These are phyloP conservation scores for Zaprionus inermis DNA, from an alignment of 1,140 invertebrate species.

Conservation along the genomic window DNA sequence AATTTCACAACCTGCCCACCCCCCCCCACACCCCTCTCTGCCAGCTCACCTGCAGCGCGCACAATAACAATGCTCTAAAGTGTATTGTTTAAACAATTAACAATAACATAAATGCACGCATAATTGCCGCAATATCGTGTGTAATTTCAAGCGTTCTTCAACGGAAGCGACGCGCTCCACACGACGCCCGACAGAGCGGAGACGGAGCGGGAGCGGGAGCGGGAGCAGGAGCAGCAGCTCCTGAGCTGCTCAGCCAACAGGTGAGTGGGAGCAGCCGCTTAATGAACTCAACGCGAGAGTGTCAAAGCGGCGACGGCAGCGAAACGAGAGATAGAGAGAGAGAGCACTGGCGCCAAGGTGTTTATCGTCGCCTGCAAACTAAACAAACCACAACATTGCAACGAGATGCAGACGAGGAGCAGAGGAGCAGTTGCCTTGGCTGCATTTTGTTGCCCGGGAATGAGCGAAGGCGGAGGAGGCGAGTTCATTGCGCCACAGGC, in stretches of 20 bases:
- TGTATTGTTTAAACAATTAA: slow-evolving; percentile 79
- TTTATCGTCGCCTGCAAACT: slow-evolving; percentile 77
- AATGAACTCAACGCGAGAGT: slow-evolving; percentile 36
- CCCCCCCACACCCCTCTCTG: neutral
- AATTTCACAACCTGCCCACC: slow-evolving; percentile 57
- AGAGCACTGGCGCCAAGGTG: slow-evolving; percentile 70
- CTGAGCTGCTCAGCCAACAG: slow-evolving; percentile 44
- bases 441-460: neutral
- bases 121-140: slow-evolving; percentile 72
- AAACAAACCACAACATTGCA: slow-evolving; percentile 62
- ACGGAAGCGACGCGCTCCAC: slow-evolving; percentile 61
- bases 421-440: slow-evolving; percentile 9
- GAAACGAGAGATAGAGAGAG: neutral
- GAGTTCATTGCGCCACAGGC: slow-evolving; percentile 78
- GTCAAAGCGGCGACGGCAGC: slow-evolving; percentile 25
- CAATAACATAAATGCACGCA: slow-evolving; percentile 79
- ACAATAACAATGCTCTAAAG: slow-evolving; percentile 26
- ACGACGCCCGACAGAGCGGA: slow-evolving; percentile 67
- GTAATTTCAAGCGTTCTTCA: slow-evolving; percentile 73
- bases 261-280: slow-evolving; percentile 33
- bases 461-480: too few species aligned
- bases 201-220: slow-evolving; percentile 2
- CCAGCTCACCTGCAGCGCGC: slow-evolving; percentile 36
- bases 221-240: neutral
- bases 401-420: neutral